phyloP scores from a whole-genome alignment of 2,888 invertebrate genomes.

The Ophioninae sp. region DNA sequence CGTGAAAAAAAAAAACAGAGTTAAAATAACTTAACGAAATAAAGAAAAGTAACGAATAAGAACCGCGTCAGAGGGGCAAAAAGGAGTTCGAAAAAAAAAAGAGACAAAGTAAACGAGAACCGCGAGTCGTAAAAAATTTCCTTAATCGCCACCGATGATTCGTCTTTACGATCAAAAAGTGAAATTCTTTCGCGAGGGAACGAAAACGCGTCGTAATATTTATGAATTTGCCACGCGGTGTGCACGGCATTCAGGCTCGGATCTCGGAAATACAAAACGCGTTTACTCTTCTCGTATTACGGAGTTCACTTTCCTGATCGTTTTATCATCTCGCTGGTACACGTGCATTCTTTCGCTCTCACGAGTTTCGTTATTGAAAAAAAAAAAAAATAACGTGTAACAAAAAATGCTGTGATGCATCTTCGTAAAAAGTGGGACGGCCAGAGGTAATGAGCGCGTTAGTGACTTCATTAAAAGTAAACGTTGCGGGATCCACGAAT shows the following conservation, averaged over 20 bases:
- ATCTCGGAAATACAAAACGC: constrained; percentile 27
- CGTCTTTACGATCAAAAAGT: constrained; percentile 74
- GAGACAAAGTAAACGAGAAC: constrained; percentile 18
- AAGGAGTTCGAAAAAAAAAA: constrained; percentile 5
- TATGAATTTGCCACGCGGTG: constrained; percentile 20
- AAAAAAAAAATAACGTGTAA: too few relatives aligned
- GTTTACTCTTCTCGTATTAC: constrained; percentile 4
- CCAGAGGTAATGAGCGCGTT: background rate
- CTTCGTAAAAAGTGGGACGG: background rate
- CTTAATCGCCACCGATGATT: constrained; percentile 65
- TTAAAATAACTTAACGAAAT: background rate
- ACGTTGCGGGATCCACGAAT: background rate
- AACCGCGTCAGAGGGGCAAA: constrained; percentile 14
- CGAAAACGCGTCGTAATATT: constrained; percentile 41
- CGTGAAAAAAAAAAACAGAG: constrained; percentile 34
- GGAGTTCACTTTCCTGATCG: constrained; percentile 20
- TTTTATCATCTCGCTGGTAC: constrained; percentile 22
- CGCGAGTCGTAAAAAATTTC: constrained; percentile 36
- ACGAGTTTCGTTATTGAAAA: background rate
- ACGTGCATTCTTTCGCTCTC: constrained; percentile 21
- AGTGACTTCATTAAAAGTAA: background rate
- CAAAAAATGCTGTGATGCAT: background rate
- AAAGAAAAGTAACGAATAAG: constrained; percentile 26
- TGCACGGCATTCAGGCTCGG: background rate
- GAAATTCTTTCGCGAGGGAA: constrained; percentile 68